phyloP scores from a whole-genome alignment of 2,888 invertebrate species.

The Merodon equestris region DNA sequence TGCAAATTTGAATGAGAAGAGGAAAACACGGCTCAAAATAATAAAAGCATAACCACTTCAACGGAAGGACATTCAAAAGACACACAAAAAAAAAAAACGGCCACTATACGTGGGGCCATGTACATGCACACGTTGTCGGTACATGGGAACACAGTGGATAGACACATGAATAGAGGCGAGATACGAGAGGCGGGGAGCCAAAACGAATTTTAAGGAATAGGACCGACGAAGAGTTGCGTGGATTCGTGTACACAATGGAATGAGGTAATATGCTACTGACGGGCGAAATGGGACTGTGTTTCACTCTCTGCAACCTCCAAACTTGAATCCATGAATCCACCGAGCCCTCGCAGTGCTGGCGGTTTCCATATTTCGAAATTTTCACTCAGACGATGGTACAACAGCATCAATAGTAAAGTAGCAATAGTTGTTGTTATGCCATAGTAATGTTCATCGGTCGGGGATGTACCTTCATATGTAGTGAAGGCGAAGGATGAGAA shows the following conservation, averaged over 20 bases:
- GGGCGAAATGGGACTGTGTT: not conserved
- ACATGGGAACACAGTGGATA: slow-evolving; percentile 15
- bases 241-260: slow-evolving; percentile 14
- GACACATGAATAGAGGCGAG: slow-evolving; percentile 51
- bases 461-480: too few species aligned
- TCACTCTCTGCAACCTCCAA: slow-evolving; percentile 14
- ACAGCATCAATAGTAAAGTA: slow-evolving; percentile 36
- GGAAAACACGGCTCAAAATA: too few species aligned
- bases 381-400: not conserved
- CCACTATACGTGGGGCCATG: slow-evolving; percentile 17
- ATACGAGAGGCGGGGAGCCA: too few species aligned
- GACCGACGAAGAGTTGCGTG: slow-evolving; percentile 54
- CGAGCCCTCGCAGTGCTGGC: slow-evolving; percentile 38
- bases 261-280: not conserved
- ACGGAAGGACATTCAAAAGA: slow-evolving; percentile 46
- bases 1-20: slow-evolving; percentile 12
- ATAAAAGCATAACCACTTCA: slow-evolving; percentile 40
- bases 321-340: slow-evolving; percentile 17
- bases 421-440: slow-evolving; percentile 7
- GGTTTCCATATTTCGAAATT: slow-evolving; percentile 55
- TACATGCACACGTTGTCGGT: slow-evolving; percentile 25
- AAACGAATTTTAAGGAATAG: slow-evolving; percentile 59
- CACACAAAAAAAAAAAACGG: slow-evolving; percentile 18
- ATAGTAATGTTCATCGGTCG: too few species aligned
- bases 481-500: too few species aligned